These are phyloP conservation scores for Lycophotia porphyrea DNA, from an alignment of 2,888 invertebrate genomes.

Conservation along the genomic window DNA sequence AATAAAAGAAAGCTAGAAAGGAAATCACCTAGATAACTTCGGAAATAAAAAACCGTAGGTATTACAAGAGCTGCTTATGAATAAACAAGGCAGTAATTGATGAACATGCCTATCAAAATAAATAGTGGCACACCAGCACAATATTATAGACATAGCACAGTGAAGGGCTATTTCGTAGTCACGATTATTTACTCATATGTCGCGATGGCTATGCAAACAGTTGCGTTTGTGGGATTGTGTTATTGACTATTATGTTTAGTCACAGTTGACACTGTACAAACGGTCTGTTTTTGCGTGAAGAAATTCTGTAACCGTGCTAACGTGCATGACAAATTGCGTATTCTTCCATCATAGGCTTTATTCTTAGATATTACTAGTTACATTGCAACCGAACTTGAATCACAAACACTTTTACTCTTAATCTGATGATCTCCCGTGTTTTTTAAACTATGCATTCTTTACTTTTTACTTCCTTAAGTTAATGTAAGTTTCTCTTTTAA, in stretches of 20 bases:
- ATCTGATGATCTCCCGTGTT: background rate
- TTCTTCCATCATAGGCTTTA: background rate
- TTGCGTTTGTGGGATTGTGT: slow-evolving; percentile 29
- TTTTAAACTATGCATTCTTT: too few relatives aligned
- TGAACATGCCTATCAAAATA: background rate
- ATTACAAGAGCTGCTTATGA: background rate
- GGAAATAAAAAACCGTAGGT: slow-evolving; percentile 10
- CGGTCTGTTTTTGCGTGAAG: slow-evolving; percentile 17
- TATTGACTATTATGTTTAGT: slow-evolving; percentile 48
- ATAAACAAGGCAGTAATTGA: background rate
- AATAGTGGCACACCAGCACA: background rate
- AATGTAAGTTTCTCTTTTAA: background rate
- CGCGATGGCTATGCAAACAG: slow-evolving; percentile 30
- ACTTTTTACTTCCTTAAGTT: background rate
- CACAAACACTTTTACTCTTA: background rate
- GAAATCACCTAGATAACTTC: slow-evolving; percentile 12
- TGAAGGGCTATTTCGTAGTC: slow-evolving; percentile 50
- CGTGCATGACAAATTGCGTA: background rate
- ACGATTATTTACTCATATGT: slow-evolving; percentile 39
- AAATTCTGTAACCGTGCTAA: background rate
- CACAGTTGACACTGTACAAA: slow-evolving; percentile 45
- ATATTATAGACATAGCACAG: background rate
- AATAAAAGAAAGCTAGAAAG: slow-evolving; percentile 12
- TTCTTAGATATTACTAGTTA: background rate
- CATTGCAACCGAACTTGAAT: background rate